These are phyloP conservation scores for Teleogryllus occipitalis DNA, from an alignment of 1,140 invertebrate genomes.

Conservation along the genomic window DNA sequence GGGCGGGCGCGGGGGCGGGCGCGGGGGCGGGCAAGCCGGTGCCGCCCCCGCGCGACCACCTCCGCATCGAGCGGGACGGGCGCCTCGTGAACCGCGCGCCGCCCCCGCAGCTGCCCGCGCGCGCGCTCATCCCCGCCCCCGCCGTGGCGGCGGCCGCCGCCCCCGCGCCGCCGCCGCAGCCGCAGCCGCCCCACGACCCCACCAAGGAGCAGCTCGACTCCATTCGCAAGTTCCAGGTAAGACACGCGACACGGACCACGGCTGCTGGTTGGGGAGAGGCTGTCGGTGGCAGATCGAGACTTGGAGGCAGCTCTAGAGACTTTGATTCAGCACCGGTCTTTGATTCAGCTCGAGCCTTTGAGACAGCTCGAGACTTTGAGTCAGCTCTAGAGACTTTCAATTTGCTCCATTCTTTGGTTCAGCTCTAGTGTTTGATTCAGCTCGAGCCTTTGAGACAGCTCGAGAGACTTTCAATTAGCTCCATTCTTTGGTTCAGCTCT, in stretches of 20 bases:
- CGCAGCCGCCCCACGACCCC: constrained; percentile 43
- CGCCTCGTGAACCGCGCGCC: constrained; percentile 53
- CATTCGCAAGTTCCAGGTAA: constrained; percentile 83
- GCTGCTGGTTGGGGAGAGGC: background rate
- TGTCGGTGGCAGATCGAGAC: too few species aligned
- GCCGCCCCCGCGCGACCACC: constrained; percentile 64
- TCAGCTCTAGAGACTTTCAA: too few species aligned
- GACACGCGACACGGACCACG: too few species aligned
- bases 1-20: constrained; percentile 18
- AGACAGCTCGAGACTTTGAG: too few species aligned
- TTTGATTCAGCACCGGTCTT: too few species aligned
- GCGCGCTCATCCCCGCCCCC: constrained; percentile 28
- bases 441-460: too few species aligned
- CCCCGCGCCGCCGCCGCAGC: constrained; percentile 39
- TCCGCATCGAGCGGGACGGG: constrained; percentile 50
- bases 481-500: too few species aligned
- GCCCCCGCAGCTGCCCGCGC: constrained; percentile 54
- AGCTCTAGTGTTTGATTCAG: too few species aligned
- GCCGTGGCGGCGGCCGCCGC: constrained; percentile 40
- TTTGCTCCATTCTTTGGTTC: too few species aligned
- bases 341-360: too few species aligned
- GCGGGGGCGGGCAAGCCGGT: constrained; percentile 47
- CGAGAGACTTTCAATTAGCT: too few species aligned
- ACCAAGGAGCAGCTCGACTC: constrained; percentile 79
- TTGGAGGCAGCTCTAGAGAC: too few species aligned